Evolutionary conservation across 2,888 invertebrate genomes (phyloP).

Genomic region (Busseola fusca): DNA sequence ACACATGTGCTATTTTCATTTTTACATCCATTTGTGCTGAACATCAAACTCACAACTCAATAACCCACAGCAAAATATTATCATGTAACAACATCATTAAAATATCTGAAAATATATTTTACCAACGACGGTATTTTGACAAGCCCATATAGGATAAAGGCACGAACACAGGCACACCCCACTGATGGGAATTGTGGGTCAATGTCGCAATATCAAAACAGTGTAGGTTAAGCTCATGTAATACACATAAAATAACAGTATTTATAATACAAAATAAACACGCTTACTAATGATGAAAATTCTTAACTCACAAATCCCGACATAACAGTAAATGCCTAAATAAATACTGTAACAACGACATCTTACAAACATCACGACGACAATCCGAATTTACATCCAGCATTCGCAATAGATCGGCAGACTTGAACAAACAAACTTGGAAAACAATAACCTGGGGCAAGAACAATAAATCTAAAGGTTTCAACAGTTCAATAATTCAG

Average conservation of each 20-base stretch:
- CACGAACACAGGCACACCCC: background rate
- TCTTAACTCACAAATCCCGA: constrained; percentile 3
- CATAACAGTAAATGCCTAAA: constrained; percentile 18
- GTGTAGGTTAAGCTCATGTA: background rate
- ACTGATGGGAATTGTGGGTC: background rate
- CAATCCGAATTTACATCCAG: constrained; percentile 44
- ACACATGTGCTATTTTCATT: background rate
- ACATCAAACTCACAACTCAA: background rate
- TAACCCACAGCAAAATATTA: background rate
- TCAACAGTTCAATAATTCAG: constrained; percentile 51
- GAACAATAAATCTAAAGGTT: constrained; percentile 52
- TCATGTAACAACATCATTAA: background rate
- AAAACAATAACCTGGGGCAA: constrained; percentile 47
- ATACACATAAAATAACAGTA: background rate
- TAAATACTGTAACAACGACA: constrained; percentile 23
- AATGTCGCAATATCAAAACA: background rate
- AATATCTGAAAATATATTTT: background rate
- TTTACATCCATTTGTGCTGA: background rate
- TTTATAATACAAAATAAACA: background rate
- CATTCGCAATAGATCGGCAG: constrained; percentile 43
- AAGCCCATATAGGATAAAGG: background rate
- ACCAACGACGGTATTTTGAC: background rate
- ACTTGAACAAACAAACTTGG: constrained; percentile 45
- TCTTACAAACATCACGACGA: constrained; percentile 39
- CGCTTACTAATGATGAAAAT: background rate